Base-by-base conservation (phyloP, 2,113 vertebrate genomes). In the Cathartes aura region DNA sequence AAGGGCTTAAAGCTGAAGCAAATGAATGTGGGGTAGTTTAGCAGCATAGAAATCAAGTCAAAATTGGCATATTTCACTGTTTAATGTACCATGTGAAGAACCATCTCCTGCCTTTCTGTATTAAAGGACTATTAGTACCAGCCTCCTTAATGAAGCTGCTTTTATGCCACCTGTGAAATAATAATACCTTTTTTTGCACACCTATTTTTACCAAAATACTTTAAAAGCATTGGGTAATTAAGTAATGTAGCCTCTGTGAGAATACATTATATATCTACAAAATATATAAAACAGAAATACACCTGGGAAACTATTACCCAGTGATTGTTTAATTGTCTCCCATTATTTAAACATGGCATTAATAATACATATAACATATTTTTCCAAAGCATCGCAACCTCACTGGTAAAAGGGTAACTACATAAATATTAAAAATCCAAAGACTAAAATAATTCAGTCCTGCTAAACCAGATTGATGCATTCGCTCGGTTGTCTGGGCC, bases 51-150 rank as follows among this genome's bases (percentile, higher is more conserved):
- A 98, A 98, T 96, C 93, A 95, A 98, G 96, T 96, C 93, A 97
- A 97, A 98, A 98, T 97, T 97, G 97, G 96, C 87, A 95, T 97
- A 96, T 98, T 98, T 98, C 95, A 93, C 83, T 79, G 74, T 87
- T 96, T 95, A 97, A 98, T 98, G 97, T 97, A 78, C 93, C 92
- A 95, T 81, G 78, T 79, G 91, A 97, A 98, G 95, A 96, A 96
- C 92, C 96, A 94, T 96, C 93, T 97, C 94, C 95, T 70, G 71
- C 89, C 96, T 96, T 92, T 96, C 95, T 75, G 58, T 94, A 97
- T 95, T 96, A 96, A 96, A 94, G 84, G 83, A 95, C 94, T 98
- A 95, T 96, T 95, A 97, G 84, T 81, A 96, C 94, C 76, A 86
- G 81, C 59, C 90, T 97, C 90, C 88, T 91, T 97, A 93, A 90